Evolutionary conservation across 2,888 invertebrate species (phyloP).

Genomic region (Chrysomela aeneicollis): DNA sequence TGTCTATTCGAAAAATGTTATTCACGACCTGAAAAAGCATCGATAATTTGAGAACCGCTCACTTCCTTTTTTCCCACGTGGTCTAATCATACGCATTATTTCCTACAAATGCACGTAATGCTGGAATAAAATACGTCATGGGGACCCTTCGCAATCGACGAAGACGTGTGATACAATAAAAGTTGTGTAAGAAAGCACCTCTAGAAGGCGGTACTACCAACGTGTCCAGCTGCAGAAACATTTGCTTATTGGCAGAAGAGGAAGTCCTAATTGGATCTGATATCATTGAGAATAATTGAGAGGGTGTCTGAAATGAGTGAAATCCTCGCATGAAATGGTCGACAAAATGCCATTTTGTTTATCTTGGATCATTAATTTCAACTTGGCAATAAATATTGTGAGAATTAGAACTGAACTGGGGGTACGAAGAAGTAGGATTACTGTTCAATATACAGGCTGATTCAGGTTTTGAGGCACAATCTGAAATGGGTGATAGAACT

Average conservation of each 20-base stretch:
- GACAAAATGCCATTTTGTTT: not conserved
- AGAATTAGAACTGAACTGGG: too few relatives aligned
- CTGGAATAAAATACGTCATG: conserved; percentile 32
- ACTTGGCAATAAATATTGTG: too few relatives aligned
- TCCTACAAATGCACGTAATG: conserved; percentile 38
- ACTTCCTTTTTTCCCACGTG: conserved; percentile 36
- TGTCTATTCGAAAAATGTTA: not conserved
- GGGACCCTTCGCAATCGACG: conserved; percentile 21
- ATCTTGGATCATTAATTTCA: too few relatives aligned
- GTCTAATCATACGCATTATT: conserved; percentile 31
- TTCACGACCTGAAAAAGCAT: not conserved
- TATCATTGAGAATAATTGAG: not conserved
- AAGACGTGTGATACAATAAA: conserved; percentile 23
- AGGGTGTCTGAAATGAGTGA: not conserved
- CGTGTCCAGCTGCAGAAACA: conserved; percentile 20
- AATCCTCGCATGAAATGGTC: too few relatives aligned
- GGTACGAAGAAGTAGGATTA: too few relatives aligned
- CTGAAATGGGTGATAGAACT: too few relatives aligned
- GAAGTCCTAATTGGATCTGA: conserved; percentile 23
- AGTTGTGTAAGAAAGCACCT: conserved; percentile 24
- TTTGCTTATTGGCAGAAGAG: conserved; percentile 18
- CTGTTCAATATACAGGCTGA: too few relatives aligned
- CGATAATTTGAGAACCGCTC: conserved; percentile 38
- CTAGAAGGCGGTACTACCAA: conserved; percentile 16
- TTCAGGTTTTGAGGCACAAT: too few relatives aligned